Conservation (phyloP, 2,797 vertebrate genomes). For the Argya squamiceps region DNA sequence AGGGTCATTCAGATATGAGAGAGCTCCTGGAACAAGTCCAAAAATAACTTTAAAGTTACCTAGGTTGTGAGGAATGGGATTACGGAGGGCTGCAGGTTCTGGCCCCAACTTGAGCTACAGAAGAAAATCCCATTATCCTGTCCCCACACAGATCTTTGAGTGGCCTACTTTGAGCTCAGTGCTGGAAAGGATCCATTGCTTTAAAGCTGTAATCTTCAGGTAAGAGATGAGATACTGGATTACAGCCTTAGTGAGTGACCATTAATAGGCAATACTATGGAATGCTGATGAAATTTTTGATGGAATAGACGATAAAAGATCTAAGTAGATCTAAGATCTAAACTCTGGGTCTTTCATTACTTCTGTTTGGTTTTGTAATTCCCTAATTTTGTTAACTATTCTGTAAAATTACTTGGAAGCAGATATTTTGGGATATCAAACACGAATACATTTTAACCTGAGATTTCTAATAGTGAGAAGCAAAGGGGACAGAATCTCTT, state of each 20-base stretch:
- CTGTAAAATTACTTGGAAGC: not conserved
- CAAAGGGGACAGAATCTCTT: accelerated
- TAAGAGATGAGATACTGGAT: not conserved
- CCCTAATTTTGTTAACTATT: not conserved
- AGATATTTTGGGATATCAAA: not conserved
- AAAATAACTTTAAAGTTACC: not conserved
- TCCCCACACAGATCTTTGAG: not conserved
- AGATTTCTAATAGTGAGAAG: not conserved
- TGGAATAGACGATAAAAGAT: not conserved
- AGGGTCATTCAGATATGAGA: not conserved
- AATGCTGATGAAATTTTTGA: no score
- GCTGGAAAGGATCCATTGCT: not conserved
- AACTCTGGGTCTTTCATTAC: not conserved
- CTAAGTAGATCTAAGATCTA: no score
- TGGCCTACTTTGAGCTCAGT: not conserved
- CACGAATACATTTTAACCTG: accelerated
- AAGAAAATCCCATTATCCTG: not conserved
- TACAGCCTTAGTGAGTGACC: not conserved
- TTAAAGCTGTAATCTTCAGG: not conserved
- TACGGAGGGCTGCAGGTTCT: not conserved
- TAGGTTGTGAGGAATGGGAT: not conserved
- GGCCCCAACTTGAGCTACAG: not conserved
- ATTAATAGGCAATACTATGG: not conserved
- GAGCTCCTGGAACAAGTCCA: not conserved
- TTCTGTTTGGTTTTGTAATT: not conserved